These are phyloP conservation scores for Helogale parvula DNA, from an alignment of 2,113 vertebrate genomes.

Conservation along the genomic window DNA sequence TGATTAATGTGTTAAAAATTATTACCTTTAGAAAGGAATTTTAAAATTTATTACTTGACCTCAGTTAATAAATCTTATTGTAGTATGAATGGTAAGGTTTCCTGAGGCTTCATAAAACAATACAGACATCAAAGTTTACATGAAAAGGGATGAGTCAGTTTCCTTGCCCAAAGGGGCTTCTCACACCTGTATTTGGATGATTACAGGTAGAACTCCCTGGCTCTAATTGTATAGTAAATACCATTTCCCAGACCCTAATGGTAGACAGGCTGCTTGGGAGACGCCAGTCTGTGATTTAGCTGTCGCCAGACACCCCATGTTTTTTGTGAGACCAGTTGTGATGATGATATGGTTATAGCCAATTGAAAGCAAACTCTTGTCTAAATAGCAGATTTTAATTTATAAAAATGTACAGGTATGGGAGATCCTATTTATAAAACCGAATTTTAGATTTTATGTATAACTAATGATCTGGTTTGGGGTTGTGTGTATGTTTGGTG, in stretches of 20 bases:
- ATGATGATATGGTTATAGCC: conserved; percentile 92
- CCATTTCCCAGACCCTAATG: conserved; percentile 93
- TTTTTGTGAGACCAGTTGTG: conserved; percentile 90
- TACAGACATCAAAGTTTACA: conserved; percentile 88
- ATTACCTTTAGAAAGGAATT: conserved; percentile 83
- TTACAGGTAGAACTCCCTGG: conserved; percentile 94
- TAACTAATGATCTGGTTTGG: conserved; percentile 81
- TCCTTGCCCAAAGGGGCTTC: conserved; percentile 89
- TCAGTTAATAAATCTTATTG: conserved; percentile 88
- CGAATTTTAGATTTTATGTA: conserved; percentile 78
- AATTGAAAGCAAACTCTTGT: conserved; percentile 91
- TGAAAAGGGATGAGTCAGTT: conserved; percentile 93
- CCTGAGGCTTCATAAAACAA: conserved; percentile 84
- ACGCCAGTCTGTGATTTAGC: conserved; percentile 96
- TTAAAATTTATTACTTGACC: conserved; percentile 79
- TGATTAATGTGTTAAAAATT: conserved; percentile 86
- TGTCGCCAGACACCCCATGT: conserved; percentile 92
- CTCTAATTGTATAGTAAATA: conserved; percentile 99
- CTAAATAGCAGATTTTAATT: conserved; percentile 92
- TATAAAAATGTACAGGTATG: conserved; percentile 81
- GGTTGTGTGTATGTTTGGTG: conserved; percentile 45
- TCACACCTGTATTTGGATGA: conserved; percentile 96
- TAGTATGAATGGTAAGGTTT: conserved; percentile 83
- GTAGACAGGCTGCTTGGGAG: conserved; percentile 92
- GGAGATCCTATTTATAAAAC: conserved; percentile 76